phyloP scores from a whole-genome alignment of 2,113 vertebrate species.

The Mustela nigripes region DNA sequence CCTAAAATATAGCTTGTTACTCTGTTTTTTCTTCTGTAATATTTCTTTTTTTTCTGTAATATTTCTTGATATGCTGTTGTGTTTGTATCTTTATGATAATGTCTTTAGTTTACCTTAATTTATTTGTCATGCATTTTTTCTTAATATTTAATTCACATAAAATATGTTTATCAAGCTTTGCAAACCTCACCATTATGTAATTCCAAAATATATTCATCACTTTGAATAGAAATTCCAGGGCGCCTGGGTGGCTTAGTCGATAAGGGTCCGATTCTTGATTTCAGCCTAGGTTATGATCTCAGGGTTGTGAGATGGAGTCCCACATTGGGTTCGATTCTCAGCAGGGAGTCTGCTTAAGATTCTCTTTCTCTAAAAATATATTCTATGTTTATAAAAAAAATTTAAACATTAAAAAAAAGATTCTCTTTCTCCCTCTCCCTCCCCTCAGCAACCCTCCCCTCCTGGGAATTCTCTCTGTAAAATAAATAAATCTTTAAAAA shows the following conservation, averaged over 20 bases:
- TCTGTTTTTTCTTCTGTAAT: neutral
- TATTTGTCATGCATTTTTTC: neutral
- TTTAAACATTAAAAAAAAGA: neutral
- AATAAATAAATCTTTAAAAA: neutral
- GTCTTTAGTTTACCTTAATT: neutral
- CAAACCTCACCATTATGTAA: neutral
- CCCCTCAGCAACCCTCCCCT: neutral
- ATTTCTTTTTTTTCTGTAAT: neutral
- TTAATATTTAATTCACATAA: neutral
- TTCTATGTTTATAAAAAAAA: too few species aligned
- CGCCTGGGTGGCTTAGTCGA: neutral
- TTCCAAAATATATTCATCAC: neutral
- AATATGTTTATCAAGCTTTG: neutral
- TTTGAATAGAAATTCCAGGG: neutral
- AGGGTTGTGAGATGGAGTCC: neutral
- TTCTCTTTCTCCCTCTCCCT: neutral
- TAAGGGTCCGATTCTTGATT: neutral
- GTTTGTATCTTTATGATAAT: neutral
- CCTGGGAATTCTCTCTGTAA: neutral
- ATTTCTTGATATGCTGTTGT: neutral
- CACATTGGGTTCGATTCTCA: too few species aligned
- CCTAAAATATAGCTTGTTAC: neutral
- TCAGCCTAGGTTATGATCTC: neutral
- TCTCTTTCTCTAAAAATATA: neutral
- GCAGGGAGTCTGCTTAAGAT: neutral